A percentile compares a stretch with the other conserved stretches of the same genome.
Conservation (phyloP, 2,113 vertebrate species). For the Chauna torquata region DNA sequence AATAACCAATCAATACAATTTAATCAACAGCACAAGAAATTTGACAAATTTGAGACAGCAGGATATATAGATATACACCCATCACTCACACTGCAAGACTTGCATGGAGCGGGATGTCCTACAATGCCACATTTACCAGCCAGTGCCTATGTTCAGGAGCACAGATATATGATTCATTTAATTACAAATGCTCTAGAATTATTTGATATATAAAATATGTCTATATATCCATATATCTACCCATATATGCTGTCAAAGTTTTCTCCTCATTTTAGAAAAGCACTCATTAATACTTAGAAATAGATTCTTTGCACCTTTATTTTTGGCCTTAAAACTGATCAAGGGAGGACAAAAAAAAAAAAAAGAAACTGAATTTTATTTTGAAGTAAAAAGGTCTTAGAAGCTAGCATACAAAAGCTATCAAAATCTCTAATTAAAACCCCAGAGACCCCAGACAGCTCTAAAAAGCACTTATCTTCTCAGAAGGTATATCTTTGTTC, state of each 20-base stretch:
- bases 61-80: neutral
- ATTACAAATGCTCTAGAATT: neutral
- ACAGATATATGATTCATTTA: neutral
- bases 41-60: neutral
- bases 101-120: neutral
- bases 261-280: neutral
- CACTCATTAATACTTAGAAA: slow-evolving; percentile 34
- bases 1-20: neutral
- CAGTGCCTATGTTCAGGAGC: neutral
- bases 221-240: fast-evolving
- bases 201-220: neutral
- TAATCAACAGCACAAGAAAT: neutral
- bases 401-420: slow-evolving; percentile 45
- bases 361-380: slow-evolving; percentile 27
- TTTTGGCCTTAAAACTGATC: slow-evolving; percentile 52
- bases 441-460: slow-evolving; percentile 45
- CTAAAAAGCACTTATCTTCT: slow-evolving; percentile 55
- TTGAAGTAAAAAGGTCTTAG: slow-evolving; percentile 54
- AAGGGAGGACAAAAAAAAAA: slow-evolving; percentile 4
- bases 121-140: fast-evolving
- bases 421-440: slow-evolving; percentile 71
- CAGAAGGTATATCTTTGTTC: slow-evolving; percentile 48
- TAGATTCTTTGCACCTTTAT: slow-evolving; percentile 1
- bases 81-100: fast-evolving
- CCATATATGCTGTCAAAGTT: neutral